Base-by-base conservation (phyloP, 2,113 vertebrate genomes). In the Patagioenas fasciata region DNA sequence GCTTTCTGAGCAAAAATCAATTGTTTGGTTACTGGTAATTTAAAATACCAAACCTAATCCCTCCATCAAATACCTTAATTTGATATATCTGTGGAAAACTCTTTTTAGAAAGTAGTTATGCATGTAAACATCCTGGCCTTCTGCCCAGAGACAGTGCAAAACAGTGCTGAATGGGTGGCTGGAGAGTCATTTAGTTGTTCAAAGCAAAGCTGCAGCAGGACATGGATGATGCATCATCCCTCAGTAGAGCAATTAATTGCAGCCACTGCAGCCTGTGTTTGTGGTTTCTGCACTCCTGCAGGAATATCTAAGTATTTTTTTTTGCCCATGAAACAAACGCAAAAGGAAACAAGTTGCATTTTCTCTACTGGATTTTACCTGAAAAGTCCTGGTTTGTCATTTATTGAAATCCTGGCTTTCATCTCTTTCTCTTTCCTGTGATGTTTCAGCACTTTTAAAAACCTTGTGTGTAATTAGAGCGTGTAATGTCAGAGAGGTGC, bases 381-480 rank as follows among this genome's bases (percentile, higher is more conserved):
- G 5, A 15, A 11, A 70, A 65, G 26, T 23, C 20, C 50, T 20
- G 29, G 24, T 36, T 26, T 1, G 0, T 15, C 2, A 2, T 24
- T 60, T 57, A 36, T 38, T 44, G 0, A 9, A 60, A 53, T 60
- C 53, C 34, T 72, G 21, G 38, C 19, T 86, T 90, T 78, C 71
- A 16, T 36, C 12, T 74, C 69, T 38, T 53, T 34, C 24, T 65
- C 15, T 75, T 56, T 60, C 24, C 53, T 69, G 3, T 15, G 32
- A 18, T 53, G 69, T 54, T 64, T 78, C 64, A 65, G 24, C 40
- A 61, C 28, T 80, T 32, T 64, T 65, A 40, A 75, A 95, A 88
- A 88, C 61, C 48, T 81, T 42, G 32, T 50, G 2, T 24, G 65
- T 50, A 94, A 95, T 64, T 86, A 84, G 88, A 95, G 72, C 17